Evolutionary conservation across 2,113 vertebrate species (phyloP).

Genomic region (Regulus satrapa): DNA sequence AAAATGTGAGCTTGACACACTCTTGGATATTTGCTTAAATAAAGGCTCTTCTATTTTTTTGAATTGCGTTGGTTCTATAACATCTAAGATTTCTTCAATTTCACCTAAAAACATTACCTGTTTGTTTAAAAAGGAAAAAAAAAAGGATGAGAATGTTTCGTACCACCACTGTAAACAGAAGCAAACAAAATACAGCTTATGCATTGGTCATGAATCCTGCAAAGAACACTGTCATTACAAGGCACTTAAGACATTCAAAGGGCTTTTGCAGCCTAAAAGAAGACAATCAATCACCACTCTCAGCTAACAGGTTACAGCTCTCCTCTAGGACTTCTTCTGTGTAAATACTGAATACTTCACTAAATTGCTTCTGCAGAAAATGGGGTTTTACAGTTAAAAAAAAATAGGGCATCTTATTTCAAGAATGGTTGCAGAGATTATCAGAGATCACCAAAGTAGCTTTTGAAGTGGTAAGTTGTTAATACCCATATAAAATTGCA

Average conservation of each 20-base stretch:
- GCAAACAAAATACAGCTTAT: not conserved
- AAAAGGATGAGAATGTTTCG: not conserved
- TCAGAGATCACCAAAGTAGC: not conserved
- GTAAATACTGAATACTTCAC: not conserved
- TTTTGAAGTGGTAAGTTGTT: not conserved
- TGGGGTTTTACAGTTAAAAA: not conserved
- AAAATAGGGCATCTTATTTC: not conserved
- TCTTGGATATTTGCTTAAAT: conserved; percentile 96
- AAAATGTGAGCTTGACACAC: conserved; percentile 96
- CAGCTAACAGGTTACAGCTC: not conserved
- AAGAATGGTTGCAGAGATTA: not conserved
- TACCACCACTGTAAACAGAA: not conserved
- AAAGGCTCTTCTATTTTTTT: conserved; percentile 96
- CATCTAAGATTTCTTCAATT: conserved; percentile 97
- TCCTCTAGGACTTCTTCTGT: not conserved
- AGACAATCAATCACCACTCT: not conserved
- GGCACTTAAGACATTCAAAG: not conserved
- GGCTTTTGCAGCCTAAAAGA: not conserved
- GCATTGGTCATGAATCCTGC: not conserved
- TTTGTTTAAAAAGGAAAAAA: not conserved
- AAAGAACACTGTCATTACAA: not conserved
- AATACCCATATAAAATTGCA: not conserved
- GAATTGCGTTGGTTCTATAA: conserved; percentile 97
- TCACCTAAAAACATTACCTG: conserved; percentile 99
- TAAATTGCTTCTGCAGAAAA: not conserved